phyloP scores from a whole-genome alignment of 2,888 invertebrate genomes.

The Tipula lateralis region DNA sequence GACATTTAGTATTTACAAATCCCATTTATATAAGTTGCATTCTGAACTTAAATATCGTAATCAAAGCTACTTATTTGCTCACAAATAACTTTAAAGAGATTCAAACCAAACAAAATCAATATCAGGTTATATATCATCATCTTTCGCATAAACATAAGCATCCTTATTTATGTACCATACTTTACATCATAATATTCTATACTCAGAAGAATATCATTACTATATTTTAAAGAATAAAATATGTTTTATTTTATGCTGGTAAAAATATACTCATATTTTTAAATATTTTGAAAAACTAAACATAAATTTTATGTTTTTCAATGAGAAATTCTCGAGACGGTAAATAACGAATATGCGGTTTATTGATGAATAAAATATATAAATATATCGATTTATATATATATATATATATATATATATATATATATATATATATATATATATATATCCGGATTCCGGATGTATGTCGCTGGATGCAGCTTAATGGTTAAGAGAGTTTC shows the following conservation, averaged over 20 bases:
- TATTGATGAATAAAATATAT: constrained; percentile 1
- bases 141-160: too few relatives aligned
- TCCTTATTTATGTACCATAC: too few relatives aligned
- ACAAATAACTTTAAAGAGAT: too few relatives aligned
- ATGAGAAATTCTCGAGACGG: background rate
- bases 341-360: background rate
- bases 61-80: too few relatives aligned
- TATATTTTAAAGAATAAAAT: background rate
- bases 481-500: background rate
- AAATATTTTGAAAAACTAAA: background rate
- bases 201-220: background rate
- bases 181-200: too few relatives aligned
- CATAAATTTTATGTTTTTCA: background rate
- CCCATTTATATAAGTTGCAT: too few relatives aligned
- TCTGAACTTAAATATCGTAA: too few relatives aligned
- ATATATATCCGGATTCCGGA: too few relatives aligned
- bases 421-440: background rate
- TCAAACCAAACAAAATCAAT: too few relatives aligned
- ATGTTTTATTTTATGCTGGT: background rate
- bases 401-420: background rate
- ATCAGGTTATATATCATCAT: too few relatives aligned
- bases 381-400: background rate
- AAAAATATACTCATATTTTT: background rate
- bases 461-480: too few relatives aligned
- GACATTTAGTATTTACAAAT: too few relatives aligned